Evolutionary conservation across 2,797 vertebrate genomes (phyloP), one percentile per base, ranked within the genome.

Genomic region (Nannoperca obscura): DNA sequence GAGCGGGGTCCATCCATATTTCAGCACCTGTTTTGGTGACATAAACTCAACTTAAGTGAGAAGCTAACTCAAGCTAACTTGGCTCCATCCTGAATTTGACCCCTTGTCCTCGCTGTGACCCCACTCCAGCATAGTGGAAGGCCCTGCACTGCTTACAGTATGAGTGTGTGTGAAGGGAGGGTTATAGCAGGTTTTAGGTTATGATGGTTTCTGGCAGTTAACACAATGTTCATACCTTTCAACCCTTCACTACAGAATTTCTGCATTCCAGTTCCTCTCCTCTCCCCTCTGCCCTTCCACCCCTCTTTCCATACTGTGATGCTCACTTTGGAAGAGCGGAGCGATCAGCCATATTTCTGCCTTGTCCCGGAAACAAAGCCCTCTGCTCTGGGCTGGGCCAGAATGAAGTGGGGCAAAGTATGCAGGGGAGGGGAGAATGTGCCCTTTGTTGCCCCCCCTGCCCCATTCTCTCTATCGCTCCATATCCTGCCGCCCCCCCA

Each of bases 401-500:
- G 84, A 90, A 85, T 93, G 90, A 93, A 95, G 94, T 92, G 91
- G 92, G 91, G 86, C 89, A 90, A 94, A 93, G 91, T 93, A 94
- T 91, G 89, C 62, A 88, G 82, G 82, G 91, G 91, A 88, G 91
- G 93, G 89, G 91, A 92, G 92, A 93, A 92, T 90, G 87, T 94
- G 92, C 92, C 93, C 93, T 94, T 95, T 92, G 91, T 91, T 87
- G 86, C 87, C 86, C 85, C 85, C 74, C 81, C 54, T 80, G 87
- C 88, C 88, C 88, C 87, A 92, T 92, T 94, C 90, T 92, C 91
- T 89, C 87, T 89, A 85, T 88, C 88, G 90, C 90, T 91, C 91
- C 86, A 91, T 92, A 89, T 92, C 91, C 91, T 93, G 86, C 88
- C 81, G 75, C 93, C 96, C 95, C 93, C 96, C 95, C 22, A 96